These are phyloP conservation scores for Corticium candelabrum DNA, from an alignment of 37 sponge, comb jelly and placozoan genomes.

Conservation along the genomic window DNA sequence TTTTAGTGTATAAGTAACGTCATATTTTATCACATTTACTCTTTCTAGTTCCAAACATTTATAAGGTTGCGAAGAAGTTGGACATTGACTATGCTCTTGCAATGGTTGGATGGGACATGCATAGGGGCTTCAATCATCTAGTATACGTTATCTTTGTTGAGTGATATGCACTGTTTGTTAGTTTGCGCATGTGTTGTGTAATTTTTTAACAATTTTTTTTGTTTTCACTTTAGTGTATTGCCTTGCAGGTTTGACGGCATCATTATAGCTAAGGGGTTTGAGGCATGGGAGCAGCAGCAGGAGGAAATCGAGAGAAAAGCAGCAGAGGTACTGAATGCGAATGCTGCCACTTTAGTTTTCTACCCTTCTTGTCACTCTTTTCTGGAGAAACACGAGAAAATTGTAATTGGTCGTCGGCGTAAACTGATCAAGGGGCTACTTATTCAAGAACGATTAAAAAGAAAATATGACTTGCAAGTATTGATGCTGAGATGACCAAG, in stretches of 20 bases:
- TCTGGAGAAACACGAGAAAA: conserved; percentile 18
- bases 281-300: conserved; percentile 63
- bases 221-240: neutral
- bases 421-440: conserved; percentile 55
- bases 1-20: no score
- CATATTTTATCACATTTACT: neutral
- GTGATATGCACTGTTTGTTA: no score
- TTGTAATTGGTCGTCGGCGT: conserved; percentile 62
- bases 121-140: conserved; percentile 58
- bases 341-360: neutral
- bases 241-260: conserved; percentile 75
- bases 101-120: conserved; percentile 92
- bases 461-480: conserved; percentile 7
- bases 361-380: neutral
- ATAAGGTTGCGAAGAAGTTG: conserved; percentile 62
- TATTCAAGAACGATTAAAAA: conserved; percentile 63
- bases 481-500: neutral
- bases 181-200: no score
- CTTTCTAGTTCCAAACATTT: conserved; percentile 38
- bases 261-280: conserved; percentile 71
- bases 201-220: no score
- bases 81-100: conserved; percentile 80
- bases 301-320: conserved; percentile 41
- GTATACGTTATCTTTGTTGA: conserved; percentile 19
- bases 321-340: conserved; percentile 5